Percentiles rank a stretch among this genome's conserved stretches.
These are phyloP conservation scores for Glareola pratincola DNA, from an alignment of 2,113 vertebrate species.

Conservation along the genomic window DNA sequence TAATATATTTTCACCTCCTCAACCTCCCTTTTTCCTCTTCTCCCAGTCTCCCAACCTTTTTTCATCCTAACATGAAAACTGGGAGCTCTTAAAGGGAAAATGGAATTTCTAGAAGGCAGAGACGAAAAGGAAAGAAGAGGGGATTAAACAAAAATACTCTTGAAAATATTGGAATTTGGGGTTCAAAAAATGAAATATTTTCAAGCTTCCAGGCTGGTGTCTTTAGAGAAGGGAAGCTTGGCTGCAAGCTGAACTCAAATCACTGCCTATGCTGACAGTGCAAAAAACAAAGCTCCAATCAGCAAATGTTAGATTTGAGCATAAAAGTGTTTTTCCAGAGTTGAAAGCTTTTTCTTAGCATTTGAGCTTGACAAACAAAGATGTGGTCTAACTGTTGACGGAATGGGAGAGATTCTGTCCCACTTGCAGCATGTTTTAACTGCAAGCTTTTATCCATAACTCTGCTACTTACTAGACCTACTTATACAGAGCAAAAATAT, in stretches of 20 bases:
- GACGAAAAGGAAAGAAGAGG: background rate
- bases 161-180: background rate
- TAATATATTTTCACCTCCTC: background rate
- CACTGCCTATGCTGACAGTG: background rate
- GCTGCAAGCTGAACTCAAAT: background rate
- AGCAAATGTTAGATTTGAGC: background rate
- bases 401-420: background rate
- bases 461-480: background rate
- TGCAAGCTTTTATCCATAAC: background rate
- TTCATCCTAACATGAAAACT: background rate
- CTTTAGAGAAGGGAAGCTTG: background rate
- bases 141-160: background rate
- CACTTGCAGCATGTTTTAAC: background rate
- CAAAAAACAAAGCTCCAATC: background rate
- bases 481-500: background rate
- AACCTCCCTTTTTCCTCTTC: background rate
- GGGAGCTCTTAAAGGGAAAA: background rate
- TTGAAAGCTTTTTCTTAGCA: background rate
- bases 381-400: background rate
- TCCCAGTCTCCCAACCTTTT: background rate
- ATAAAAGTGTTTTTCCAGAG: background rate
- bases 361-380: background rate
- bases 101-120: background rate
- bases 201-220: background rate
- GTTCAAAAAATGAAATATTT: background rate